Evolutionary conservation across 2,797 vertebrate species (phyloP), one percentile per base, ranked within the genome.

Genomic region (Rhinoraja longicauda): DNA sequence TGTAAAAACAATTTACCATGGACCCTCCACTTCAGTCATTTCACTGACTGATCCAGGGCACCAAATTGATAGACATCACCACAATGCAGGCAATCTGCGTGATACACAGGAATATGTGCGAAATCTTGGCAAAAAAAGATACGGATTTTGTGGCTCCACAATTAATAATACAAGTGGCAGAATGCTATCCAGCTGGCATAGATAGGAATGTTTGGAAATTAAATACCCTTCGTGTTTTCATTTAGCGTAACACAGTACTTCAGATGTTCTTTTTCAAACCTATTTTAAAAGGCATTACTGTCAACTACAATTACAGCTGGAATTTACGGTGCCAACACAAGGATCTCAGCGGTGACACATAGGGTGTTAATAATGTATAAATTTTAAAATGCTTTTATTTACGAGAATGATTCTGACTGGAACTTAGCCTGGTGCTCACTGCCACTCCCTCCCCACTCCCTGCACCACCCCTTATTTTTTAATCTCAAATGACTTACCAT

Each of bases 181-280:
- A 88, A 36, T 88, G 84, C 62, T 36, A 21, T 62, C 84, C 84
- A 88, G 84, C 62, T 88, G 84, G 59, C 84, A 88, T 67, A 67
- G 84, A 67, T 88, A 88, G 84, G 84, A 67, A 88, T 67, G 84
- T 67, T 88, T 88, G 84, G 84, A 88, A 88, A 88, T 88, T 88
- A 88, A 88, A 67, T 67, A 88, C 62, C 84, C 59, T 88, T 88
- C 84, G 67, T 67, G 84, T 67, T 88, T 36, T 88, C 84, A 88
- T 88, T 88, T 88, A 88, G 84, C 62, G 19, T 67, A 67, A 88
- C 62, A 88, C 84, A 67, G 62, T 64, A 88, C 84, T 67, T 88
- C 62, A 64, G 62, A 88, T 88, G 84, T 88, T 88, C 84, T 88
- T 88, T 88, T 88, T 39, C 59, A 67, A 88, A 88, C 62, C 84